These are phyloP conservation scores for roundworm (Caenorhabditis elegans) DNA, from an alignment of 1,140 invertebrate species.

Conservation along the genomic window DNA sequence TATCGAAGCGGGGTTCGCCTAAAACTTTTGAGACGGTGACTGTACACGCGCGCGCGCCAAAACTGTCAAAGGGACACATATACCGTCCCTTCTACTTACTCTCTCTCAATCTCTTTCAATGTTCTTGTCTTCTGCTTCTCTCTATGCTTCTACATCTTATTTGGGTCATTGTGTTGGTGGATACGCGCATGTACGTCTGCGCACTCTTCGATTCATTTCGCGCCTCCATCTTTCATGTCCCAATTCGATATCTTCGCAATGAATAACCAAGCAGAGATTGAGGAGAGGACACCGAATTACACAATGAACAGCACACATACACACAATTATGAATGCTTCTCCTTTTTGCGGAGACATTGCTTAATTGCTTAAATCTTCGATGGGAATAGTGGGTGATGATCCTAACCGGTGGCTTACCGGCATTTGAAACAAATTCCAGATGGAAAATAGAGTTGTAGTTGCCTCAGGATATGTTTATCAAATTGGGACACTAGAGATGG, in stretches of 20 bases:
- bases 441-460: too few species aligned
- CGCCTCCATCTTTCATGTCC: slow-evolving; percentile 28
- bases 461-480: too few species aligned
- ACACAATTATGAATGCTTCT: slow-evolving; percentile 1
- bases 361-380: too few species aligned
- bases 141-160: slow-evolving; percentile 24
- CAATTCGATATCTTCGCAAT: slow-evolving; percentile 22
- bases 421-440: too few species aligned
- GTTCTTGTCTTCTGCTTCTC: slow-evolving; percentile 25
- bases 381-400: too few species aligned
- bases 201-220: slow-evolving; percentile 18
- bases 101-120: neutral
- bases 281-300: neutral
- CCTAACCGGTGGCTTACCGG: too few species aligned
- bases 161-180: slow-evolving; percentile 27
- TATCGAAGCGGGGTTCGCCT: neutral
- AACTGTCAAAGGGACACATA: neutral
- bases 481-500: too few species aligned
- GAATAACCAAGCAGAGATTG: slow-evolving; percentile 1
- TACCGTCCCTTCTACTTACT: neutral
- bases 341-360: neutral
- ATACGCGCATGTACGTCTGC: slow-evolving; percentile 20
- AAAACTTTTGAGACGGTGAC: slow-evolving; percentile 6
- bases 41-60: slow-evolving; percentile 18
- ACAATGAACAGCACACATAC: neutral